phyloP scores from a whole-genome alignment of 2,113 vertebrate species.

The Nannospalax galili region DNA sequence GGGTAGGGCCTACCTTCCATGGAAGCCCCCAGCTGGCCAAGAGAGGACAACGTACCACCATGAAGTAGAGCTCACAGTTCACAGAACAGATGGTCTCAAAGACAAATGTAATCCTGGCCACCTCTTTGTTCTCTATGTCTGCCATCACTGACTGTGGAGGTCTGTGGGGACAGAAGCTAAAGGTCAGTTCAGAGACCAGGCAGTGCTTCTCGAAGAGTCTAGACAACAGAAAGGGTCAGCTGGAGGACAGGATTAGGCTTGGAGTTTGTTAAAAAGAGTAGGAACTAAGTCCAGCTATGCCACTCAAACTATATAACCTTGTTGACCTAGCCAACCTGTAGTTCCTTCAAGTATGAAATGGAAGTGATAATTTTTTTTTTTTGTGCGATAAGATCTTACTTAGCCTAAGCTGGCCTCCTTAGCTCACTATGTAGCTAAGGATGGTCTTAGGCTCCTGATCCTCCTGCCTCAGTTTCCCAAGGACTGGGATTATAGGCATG shows the following conservation, averaged over 20 bases:
- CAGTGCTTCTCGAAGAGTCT: not conserved
- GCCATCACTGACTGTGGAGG: slow-evolving; percentile 84
- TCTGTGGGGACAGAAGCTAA: slow-evolving; percentile 80
- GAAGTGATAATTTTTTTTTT: not conserved
- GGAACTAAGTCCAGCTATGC: not conserved
- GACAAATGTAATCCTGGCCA: slow-evolving; percentile 93
- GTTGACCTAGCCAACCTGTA: not conserved
- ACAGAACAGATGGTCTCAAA: slow-evolving; percentile 93
- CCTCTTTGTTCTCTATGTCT: slow-evolving; percentile 88
- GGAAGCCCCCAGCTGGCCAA: not conserved
- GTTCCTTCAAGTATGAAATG: not conserved
- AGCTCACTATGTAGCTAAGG: no score
- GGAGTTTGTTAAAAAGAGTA: not conserved
- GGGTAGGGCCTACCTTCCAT: not conserved
- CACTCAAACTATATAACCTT: not conserved
- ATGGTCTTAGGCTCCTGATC: no score
- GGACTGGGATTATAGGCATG: no score
- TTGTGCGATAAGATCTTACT: no score
- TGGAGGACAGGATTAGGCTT: not conserved
- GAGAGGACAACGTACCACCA: slow-evolving; percentile 88
- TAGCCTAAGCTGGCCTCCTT: no score
- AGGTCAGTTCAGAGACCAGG: not conserved
- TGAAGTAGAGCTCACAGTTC: slow-evolving; percentile 93
- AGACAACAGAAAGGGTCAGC: not conserved
- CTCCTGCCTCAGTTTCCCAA: no score